Evolutionary conservation across 2,888 invertebrate genomes (phyloP), one percentile per base, ranked within the genome.

Genomic region (Metalampra italica): DNA sequence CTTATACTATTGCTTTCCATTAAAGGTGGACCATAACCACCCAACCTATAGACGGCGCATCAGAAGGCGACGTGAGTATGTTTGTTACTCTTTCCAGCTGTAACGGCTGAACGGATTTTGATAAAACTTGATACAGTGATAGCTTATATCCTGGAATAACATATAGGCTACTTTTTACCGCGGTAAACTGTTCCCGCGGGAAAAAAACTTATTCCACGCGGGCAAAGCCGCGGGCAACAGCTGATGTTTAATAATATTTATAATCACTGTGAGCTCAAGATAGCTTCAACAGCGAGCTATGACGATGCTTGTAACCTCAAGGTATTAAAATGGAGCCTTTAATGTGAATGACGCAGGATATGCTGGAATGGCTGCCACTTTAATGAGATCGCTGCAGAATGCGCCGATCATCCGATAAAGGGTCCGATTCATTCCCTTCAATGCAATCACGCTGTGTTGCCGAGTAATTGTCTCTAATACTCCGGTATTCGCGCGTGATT

Each of bases 321-420:
- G 22, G 22, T n/a, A 40, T 40, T 40, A 40, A 40, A 40, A 40
- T 40, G 15, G 22, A 8, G 15, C 40, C 36, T 7, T 32, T 32
- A 7, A 32, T 11, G 32, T 13, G 38, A 38, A 40, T 40, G 40
- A 40, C 40, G 14, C 14, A 40, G 40, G 40, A 22, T 36, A 22
- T 22, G 22, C 22, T 36, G 8, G 11, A 32, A 32, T 32, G 32
- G n/a, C 36, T 43, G 43, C 30, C 56, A 67, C 62, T 57, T 62
- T 71, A 71, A 75, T 72, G 63, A 71, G 68, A 54, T 55, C 49
- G 49, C 52, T 36, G 32, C 12, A 59, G 61, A 54, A 60, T 59
- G 57, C 55, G 36, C 52, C 42, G 55, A 56, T 66, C 56, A 60
- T 61, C 62, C 68, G 57, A 59, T 61, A 63, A 65, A 60, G 59